Evolutionary conservation across 2,888 invertebrate genomes (phyloP), one percentile per base, ranked within the genome.

Genomic region (Leptinotarsa haldemani): DNA sequence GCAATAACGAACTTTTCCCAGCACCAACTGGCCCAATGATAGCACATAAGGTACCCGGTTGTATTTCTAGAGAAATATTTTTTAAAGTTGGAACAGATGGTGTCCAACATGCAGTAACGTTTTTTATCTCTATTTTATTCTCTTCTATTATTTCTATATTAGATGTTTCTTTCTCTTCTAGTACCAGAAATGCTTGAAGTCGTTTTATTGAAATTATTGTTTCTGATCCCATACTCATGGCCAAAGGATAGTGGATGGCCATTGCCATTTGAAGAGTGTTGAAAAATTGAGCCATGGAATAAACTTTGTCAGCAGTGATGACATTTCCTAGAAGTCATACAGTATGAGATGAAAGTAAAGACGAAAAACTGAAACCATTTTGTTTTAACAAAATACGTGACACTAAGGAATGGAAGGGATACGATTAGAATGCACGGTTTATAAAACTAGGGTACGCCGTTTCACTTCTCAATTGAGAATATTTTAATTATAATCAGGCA

Each of bases 21-120:
- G 95, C 90, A 13, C 97, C 97, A 16, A 97, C 97, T 0, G 96
- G 93, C 12, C 97, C 97, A 75, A 97, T 93, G 18, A 97, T 90
- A 3, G 94, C 95, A 79, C 94, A 92, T 84, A 81, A 87, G 86
- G 58, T 87, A 84, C 91, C 91, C 87, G 82, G 82, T 84, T 74
- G 90, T 87, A 82, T 84, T 84, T 53, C 88, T 82, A 84, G 87
- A 85, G 82, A 89, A 84, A 80, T 89, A 84, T 79, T 86, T 80
- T 74, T 89, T 78, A 79, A 74, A 18, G 81, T 80, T 7, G 74
- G 70, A 1, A 46, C 69, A 40, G 79, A 76, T 5, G 78, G 76
- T 3, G 81, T 80, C 86, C 86, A 87, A n/a, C 79, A 80, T 7
- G 87, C 86, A 5, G 75, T 75, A 1, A 86, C 81, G 13, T 82